Percentiles rank a stretch among this genome's conserved stretches.
Conservation (phyloP, 2,888 invertebrate genomes). For the Polietes domitor region DNA sequence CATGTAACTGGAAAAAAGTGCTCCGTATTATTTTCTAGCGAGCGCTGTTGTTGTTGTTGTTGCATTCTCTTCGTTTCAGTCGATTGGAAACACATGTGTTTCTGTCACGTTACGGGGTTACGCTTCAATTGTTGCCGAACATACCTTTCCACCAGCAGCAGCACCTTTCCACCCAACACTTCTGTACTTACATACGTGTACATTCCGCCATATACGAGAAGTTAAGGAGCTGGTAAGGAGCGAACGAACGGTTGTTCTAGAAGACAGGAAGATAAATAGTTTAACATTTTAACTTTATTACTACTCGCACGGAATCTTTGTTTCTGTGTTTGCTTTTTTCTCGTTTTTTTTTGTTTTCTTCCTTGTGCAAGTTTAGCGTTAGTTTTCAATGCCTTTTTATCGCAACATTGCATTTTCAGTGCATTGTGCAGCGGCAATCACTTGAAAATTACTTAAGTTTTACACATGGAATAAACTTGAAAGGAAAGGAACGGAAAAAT, state of each 20-base stretch:
- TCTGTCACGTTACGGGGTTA: conserved; percentile 62
- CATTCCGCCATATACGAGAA: too few species aligned
- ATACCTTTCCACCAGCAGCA: conserved; percentile 32
- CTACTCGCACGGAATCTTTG: conserved; percentile 34
- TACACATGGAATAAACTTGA: conserved; percentile 17
- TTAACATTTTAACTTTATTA: conserved; percentile 64
- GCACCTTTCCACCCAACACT: conserved; percentile 4
- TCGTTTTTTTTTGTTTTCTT: neutral
- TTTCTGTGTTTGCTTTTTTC: neutral
- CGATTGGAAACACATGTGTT: conserved; percentile 60
- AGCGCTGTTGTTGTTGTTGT: neutral
- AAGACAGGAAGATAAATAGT: conserved; percentile 52
- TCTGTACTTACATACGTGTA: too few species aligned
- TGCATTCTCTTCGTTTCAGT: conserved; percentile 38
- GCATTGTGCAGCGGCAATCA: conserved; percentile 51
- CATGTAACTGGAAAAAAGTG: conserved; percentile 6
- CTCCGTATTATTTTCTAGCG: neutral
- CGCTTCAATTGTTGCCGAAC: conserved; percentile 56
- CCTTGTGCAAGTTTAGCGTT: neutral
- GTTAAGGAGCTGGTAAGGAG: too few species aligned
- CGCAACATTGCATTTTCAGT: conserved; percentile 53
- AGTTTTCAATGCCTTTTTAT: conserved; percentile 45
- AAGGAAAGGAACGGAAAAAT: neutral
- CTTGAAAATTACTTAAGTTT: conserved; percentile 57
- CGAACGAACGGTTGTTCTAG: conserved; percentile 9